Evolutionary conservation across 2,113 vertebrate genomes (phyloP), one percentile per base, ranked within the genome.

Genomic region (Clupea harengus): DNA sequence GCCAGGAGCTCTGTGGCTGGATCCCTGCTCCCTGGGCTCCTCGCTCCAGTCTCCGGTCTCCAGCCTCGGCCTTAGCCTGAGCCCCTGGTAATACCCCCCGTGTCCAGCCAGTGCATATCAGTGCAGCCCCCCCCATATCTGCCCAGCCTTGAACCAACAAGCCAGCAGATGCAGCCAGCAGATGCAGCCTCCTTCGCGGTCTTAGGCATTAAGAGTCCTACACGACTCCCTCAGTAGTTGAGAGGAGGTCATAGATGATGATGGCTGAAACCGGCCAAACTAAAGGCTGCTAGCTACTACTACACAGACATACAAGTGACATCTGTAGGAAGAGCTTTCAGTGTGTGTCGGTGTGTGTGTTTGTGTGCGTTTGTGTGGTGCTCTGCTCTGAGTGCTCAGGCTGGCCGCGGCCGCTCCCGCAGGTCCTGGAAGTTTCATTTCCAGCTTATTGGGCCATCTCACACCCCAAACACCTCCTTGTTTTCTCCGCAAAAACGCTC

Each of bases 21-120:
- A 72, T 32, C n/a, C 93, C 94, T 95, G 95, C 95, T 95, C 95
- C 94, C 94, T 93, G 95, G 94, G 95, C 64, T 72, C 64, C 1
- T 25, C n/a, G 64, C 64, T 8, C 7, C 64, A 28, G 25, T 72
- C 64, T 32, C 28, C 64, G 32, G 64, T 25, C 64, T 15, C n/a
- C 64, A 32, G 64, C 64, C 64, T 72, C 32, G 25, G 64, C 64
- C 64, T 72, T 32, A 25, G n/a, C 64, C 25, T 28, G 64, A 72
- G 64, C 64, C 64, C 64, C n/a, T 28, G 10, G n/a, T 67, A 67
- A 67, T 67, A 67, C 95, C 93, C 85, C 83, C 8, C n/a, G 46
- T 67, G 64, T 25, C 64, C 64, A 67, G 64, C 64, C 64, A 28
- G 10, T n/a, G 28, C 81, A 49, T 54, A 72, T 78, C 32, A 78